Conservation (phyloP, 2,888 invertebrate genomes). For the Lithosia quadra region DNA sequence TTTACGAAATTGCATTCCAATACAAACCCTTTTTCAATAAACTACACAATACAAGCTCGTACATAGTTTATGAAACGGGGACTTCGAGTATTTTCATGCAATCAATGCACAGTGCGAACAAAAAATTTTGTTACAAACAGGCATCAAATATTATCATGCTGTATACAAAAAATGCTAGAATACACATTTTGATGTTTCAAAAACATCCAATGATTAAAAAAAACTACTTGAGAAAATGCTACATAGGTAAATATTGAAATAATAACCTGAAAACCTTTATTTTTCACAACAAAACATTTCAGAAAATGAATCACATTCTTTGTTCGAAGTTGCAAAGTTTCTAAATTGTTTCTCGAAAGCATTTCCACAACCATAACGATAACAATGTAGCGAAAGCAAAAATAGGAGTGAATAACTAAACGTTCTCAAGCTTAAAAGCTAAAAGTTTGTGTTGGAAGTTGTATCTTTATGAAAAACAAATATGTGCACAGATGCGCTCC, state of each 20-base stretch:
- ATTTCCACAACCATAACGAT: constrained; percentile 70
- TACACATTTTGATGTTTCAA: constrained; percentile 21
- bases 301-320: constrained; percentile 35
- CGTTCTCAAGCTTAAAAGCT: constrained; percentile 46
- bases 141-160: constrained; percentile 55
- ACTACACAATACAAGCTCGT: constrained; percentile 49
- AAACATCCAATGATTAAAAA: constrained; percentile 15
- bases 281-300: constrained; percentile 37
- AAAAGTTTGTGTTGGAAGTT: constrained; percentile 39
- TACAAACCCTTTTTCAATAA: constrained; percentile 56
- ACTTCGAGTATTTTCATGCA: constrained; percentile 55
- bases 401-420: constrained; percentile 46
- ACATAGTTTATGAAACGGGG: constrained; percentile 55
- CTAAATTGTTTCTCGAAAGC: constrained; percentile 45
- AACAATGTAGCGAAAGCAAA: constrained; percentile 63
- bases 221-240: constrained; percentile 26
- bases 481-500: constrained; percentile 43
- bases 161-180: constrained; percentile 34
- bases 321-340: constrained; percentile 35
- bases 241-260: constrained; percentile 25
- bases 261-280: constrained; percentile 37
- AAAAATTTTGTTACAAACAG: constrained; percentile 27
- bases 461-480: constrained; percentile 34
- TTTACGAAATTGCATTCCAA: constrained; percentile 59
- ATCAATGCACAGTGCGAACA: constrained; percentile 53